Evolutionary conservation across 2,888 invertebrate genomes (phyloP).

Genomic region (Panorpa germanica): DNA sequence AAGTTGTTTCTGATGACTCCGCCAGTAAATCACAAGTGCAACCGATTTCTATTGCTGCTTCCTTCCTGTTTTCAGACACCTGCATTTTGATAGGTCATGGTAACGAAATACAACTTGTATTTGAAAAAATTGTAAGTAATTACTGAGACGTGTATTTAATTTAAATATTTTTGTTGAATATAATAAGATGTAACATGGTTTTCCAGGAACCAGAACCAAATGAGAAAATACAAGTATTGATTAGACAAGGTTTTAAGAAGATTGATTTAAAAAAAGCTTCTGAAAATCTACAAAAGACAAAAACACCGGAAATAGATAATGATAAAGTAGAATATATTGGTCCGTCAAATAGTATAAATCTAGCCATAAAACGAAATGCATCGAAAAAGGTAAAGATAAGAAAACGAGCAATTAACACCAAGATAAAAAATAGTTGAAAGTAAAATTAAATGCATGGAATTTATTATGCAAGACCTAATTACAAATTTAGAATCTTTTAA

Average conservation of each 20-base stretch:
- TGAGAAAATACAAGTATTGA: conserved; percentile 29
- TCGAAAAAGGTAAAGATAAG: too few species aligned
- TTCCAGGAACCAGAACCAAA: conserved; percentile 27
- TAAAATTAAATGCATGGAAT: too few species aligned
- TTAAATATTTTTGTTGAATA: conserved; percentile 10
- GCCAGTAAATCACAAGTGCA: conserved; percentile 27
- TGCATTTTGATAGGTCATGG: conserved; percentile 37
- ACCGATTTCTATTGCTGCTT: conserved; percentile 33
- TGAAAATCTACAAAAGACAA: conserved; percentile 13
- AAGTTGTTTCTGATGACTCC: conserved; percentile 36
- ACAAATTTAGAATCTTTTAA: too few species aligned
- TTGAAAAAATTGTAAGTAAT: conserved; percentile 34
- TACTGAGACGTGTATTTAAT: conserved; percentile 5
- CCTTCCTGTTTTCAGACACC: conserved; percentile 20
- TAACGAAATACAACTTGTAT: conserved; percentile 29
- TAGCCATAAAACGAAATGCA: too few species aligned
- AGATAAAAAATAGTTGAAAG: too few species aligned
- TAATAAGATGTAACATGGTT: too few species aligned
- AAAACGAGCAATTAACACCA: too few species aligned
- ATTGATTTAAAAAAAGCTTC: neutral
- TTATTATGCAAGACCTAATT: too few species aligned
- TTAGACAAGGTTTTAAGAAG: conserved; percentile 21
- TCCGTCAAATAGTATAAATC: too few species aligned
- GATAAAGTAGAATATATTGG: too few species aligned
- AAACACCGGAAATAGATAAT: too few species aligned